Evolutionary conservation across 2,113 vertebrate species (phyloP).

Genomic region (Oncorhynchus keta): DNA sequence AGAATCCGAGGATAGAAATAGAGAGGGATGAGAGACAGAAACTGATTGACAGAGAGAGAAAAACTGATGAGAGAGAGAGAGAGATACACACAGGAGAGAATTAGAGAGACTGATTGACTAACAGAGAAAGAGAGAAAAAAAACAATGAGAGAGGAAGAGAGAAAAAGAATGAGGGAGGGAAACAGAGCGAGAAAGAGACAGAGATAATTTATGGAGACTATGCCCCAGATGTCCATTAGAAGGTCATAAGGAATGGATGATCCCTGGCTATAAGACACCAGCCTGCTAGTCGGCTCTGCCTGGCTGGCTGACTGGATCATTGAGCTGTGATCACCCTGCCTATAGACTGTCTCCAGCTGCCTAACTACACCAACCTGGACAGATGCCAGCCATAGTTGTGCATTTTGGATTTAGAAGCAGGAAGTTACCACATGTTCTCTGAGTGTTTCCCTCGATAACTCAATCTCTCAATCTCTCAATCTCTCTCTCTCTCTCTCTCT

Average conservation of each 20-base stretch:
- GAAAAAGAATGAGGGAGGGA: neutral
- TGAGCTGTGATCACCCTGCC: constrained; percentile 64
- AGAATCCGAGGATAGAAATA: neutral
- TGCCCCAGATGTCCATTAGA: constrained; percentile 40
- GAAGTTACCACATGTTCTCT: constrained; percentile 3
- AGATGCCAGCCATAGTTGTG: constrained; percentile 27
- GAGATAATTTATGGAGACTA: too few species aligned
- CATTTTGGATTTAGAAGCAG: constrained; percentile 30
- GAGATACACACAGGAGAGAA: constrained; percentile 6
- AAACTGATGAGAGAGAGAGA: neutral
- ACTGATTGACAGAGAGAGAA: constrained; percentile 8
- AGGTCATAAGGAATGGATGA: constrained; percentile 52
- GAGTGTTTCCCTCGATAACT: neutral
- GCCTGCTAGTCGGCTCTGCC: constrained; percentile 10
- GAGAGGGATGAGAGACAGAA: neutral
- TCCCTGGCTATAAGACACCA: constrained; percentile 52
- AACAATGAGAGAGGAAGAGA: neutral
- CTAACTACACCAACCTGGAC: constrained; percentile 39
- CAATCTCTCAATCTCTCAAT: neutral
- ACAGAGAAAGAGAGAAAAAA: neutral
- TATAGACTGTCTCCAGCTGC: constrained; percentile 29
- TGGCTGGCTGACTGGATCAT: constrained; percentile 36
- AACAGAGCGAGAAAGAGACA: neutral
- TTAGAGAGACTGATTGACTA: constrained; percentile 3
- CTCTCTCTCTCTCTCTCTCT: constrained; percentile 7